Evolutionary conservation across 92 coral and sea anemone species (phyloP), one percentile per base, ranked within the genome.

Genomic region (Paragorgia papillata): DNA sequence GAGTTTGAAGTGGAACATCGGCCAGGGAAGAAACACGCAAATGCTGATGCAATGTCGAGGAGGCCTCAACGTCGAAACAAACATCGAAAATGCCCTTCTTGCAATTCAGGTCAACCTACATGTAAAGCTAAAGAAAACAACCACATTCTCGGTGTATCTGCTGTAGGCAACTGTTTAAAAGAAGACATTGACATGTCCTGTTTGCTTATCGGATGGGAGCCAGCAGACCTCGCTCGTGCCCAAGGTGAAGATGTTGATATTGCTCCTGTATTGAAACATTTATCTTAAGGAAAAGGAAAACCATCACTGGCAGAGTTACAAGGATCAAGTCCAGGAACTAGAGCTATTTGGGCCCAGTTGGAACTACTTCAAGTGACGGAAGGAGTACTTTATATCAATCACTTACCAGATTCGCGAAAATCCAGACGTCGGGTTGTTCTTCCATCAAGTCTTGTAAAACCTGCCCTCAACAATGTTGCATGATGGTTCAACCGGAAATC

Each of bases 31-130:
- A 63, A 64, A 27, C 88, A 87, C 54, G 66, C 26, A 12, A 83
- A 87, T 30, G 88, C 85, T 2, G 91, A 87, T 53, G 88, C 82
- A 9, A 26, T 83, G 61, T 83, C 88, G 9, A 64, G 88, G 39
- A 30, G 56, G 55, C 84, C 85, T 10, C 69, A 85, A 59, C 83
- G 85, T n/a, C 53, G 27, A 20, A 27, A 2, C 22, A 26, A 49
- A 37, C 83, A 80, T 56, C 83, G 85, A 27, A 35, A 79, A 19
- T 84, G 83, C 44, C 85, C 83, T 8, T 79, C 85, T 22, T 78
- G 83, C 53, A 34, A 14, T 28, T 17, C 29, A 22, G 15, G 14
- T 2, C 53, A 4, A 37, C 43, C 10, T n/a, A 37, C 43, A 5
- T 4, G 43, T 15, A 46, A 15, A 46, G n/a, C n/a, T 15, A 15